A percentile compares a stretch with the other conserved stretches of the same genome.
Evolutionary conservation across 2,888 invertebrate genomes (phyloP).

Genomic region (Mongoloraphidia duomilia): DNA sequence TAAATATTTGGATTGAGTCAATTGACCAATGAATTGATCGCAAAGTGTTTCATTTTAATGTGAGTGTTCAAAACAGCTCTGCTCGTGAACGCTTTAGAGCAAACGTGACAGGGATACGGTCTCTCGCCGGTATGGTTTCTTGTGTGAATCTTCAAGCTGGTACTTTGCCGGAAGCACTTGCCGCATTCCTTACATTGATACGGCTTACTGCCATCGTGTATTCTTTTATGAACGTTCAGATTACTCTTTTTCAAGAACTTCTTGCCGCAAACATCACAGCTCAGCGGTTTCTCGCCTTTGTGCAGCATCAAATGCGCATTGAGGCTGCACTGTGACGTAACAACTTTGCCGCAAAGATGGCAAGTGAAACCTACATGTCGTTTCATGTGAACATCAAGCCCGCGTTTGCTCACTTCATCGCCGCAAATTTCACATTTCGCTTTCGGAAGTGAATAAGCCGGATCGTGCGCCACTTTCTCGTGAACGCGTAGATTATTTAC

Average conservation of each 20-base stretch:
- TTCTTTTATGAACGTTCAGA: constrained; percentile 4
- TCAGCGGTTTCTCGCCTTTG: constrained; percentile 9
- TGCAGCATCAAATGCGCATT: constrained; percentile 6
- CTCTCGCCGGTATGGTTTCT: constrained; percentile 29
- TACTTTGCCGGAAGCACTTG: constrained; percentile 21
- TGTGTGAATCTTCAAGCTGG: constrained; percentile 34
- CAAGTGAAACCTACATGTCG: constrained; percentile 5
- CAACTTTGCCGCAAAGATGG: constrained; percentile 8
- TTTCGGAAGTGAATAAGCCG: constrained; percentile 4
- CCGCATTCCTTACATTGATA: constrained; percentile 16
- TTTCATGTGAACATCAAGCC: neutral
- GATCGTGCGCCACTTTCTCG: constrained; percentile 1
- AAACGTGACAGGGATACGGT: constrained; percentile 33
- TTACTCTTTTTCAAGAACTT: constrained; percentile 6
- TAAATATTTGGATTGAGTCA: no score
- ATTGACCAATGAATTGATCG: no score
- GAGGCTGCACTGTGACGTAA: neutral
- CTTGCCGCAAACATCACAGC: constrained; percentile 9
- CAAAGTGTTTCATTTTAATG: constrained; percentile 6
- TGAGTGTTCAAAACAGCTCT: constrained; percentile 20
- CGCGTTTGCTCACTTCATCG: neutral
- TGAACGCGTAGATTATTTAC: constrained; percentile 29
- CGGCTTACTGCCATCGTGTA: constrained; percentile 7
- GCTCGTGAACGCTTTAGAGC: constrained; percentile 20
- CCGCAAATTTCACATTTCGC: constrained; percentile 26